Conservation (phyloP, 2,888 invertebrate species). For the Phyllotreta cruciferae region DNA sequence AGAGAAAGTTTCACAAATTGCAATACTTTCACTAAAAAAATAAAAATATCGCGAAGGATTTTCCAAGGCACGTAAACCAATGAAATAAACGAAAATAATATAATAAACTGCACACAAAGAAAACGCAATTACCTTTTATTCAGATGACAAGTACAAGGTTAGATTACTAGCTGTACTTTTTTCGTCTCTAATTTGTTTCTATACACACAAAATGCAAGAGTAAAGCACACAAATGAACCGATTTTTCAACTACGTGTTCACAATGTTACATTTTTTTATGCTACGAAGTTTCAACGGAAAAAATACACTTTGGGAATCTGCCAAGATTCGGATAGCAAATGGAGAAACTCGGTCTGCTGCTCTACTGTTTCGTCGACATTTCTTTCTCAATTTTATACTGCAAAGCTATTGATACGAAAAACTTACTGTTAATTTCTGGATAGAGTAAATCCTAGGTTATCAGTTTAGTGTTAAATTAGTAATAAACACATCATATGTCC, state of each 20-base stretch:
- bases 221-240: slow-evolving; percentile 1
- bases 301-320: slow-evolving; percentile 28
- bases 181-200: slow-evolving; percentile 2
- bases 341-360: slow-evolving; percentile 28
- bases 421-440: slow-evolving; percentile 26
- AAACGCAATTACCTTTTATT: slow-evolving; percentile 30
- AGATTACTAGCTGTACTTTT: slow-evolving; percentile 22
- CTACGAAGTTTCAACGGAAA: slow-evolving; percentile 25
- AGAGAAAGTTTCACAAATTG: slow-evolving; percentile 24
- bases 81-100: slow-evolving; percentile 35
- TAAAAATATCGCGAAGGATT: slow-evolving; percentile 4
- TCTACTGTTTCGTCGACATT: slow-evolving; percentile 16
- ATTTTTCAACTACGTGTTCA: slow-evolving; percentile 7
- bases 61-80: slow-evolving; percentile 18
- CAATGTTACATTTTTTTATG: slow-evolving; percentile 5
- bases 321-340: slow-evolving; percentile 25
- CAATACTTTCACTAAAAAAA: slow-evolving; percentile 22
- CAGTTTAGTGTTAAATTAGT: slow-evolving; percentile 22
- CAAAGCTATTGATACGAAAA: slow-evolving; percentile 5
- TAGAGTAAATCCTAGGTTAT: slow-evolving; percentile 10
- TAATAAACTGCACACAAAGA: slow-evolving; percentile 30
- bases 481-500: slow-evolving; percentile 29
- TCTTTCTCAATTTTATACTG: slow-evolving; percentile 14
- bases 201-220: background rate
- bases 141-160: slow-evolving; percentile 33